These are phyloP conservation scores for Dicranocentrus wangi DNA, from an alignment of 2,888 invertebrate genomes.

Conservation along the genomic window DNA sequence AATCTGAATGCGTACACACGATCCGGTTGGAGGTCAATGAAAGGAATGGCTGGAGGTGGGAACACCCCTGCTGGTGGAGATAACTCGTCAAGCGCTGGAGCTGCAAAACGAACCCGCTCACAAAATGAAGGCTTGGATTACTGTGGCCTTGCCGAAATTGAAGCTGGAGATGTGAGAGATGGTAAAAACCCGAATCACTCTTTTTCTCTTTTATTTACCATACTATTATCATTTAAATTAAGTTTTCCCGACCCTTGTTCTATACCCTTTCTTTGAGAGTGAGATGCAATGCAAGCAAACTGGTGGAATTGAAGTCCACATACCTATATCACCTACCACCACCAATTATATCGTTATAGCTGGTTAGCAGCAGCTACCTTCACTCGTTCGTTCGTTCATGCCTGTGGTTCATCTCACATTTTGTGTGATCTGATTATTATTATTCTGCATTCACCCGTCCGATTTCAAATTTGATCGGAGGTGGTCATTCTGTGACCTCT, in stretches of 20 bases:
- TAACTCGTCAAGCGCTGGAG: slow-evolving; percentile 74
- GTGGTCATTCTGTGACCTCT: too few species aligned
- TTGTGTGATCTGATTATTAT: too few species aligned
- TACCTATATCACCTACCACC: too few species aligned
- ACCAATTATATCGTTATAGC: too few species aligned
- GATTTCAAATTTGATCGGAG: not conserved
- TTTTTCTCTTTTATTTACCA: not conserved
- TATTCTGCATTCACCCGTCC: not conserved
- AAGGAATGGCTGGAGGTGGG: slow-evolving; percentile 77
- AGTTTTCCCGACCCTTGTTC: not conserved
- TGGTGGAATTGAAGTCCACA: too few species aligned
- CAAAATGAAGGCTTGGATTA: slow-evolving; percentile 94
- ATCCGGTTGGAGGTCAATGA: slow-evolving; percentile 79
- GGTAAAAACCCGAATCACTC: slow-evolving; percentile 78
- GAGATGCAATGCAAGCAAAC: too few species aligned
- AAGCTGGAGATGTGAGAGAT: slow-evolving; percentile 93
- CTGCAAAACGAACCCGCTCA: slow-evolving; percentile 83
- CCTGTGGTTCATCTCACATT: slow-evolving; percentile 39
- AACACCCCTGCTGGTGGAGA: slow-evolving; percentile 77
- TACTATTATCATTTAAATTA: not conserved
- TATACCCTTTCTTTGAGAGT: not conserved
- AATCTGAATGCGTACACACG: slow-evolving; percentile 89
- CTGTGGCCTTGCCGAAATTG: slow-evolving; percentile 91
- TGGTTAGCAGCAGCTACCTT: too few species aligned
- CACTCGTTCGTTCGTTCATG: not conserved